Evolutionary conservation across 2,113 vertebrate genomes (phyloP).

Genomic region (Catharus bicknelli): DNA sequence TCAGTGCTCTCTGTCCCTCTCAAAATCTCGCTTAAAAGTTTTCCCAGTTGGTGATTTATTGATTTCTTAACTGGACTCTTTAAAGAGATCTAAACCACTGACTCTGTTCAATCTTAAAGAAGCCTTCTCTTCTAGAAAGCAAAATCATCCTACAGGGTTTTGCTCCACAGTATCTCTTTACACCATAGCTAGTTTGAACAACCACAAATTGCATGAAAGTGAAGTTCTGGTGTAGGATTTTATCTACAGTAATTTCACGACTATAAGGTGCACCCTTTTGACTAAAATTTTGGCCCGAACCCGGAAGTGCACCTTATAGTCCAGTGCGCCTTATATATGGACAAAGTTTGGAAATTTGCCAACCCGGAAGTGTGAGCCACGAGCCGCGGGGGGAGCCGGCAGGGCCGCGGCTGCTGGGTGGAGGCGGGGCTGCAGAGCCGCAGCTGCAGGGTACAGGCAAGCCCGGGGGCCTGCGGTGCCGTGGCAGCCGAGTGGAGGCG

Average conservation of each 20-base stretch:
- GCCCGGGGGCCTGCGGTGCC: too few species aligned
- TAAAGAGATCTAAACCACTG: not conserved
- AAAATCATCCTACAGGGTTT: not conserved
- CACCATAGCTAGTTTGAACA: not conserved
- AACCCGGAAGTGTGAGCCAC: too few species aligned
- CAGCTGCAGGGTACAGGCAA: too few species aligned
- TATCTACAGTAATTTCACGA: not conserved
- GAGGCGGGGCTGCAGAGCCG: too few species aligned
- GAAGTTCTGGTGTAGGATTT: not conserved
- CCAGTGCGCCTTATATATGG: too few species aligned
- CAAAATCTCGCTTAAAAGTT: not conserved
- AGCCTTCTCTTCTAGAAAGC: not conserved
- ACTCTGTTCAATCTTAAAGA: not conserved
- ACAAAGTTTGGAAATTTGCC: too few species aligned
- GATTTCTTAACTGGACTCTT: not conserved
- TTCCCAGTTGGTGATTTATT: not conserved
- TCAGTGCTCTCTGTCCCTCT: not conserved
- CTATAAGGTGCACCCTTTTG: too few species aligned
- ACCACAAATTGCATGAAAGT: not conserved
- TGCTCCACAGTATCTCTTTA: not conserved
- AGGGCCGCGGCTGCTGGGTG: too few species aligned
- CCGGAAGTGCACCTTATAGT: too few species aligned
- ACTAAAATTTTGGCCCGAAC: too few species aligned
- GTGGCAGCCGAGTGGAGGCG: too few species aligned
- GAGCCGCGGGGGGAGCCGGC: too few species aligned